Evolutionary conservation across 2,113 vertebrate genomes (phyloP), one percentile per base, ranked within the genome.

Genomic region (Ramphastos sulfuratus): DNA sequence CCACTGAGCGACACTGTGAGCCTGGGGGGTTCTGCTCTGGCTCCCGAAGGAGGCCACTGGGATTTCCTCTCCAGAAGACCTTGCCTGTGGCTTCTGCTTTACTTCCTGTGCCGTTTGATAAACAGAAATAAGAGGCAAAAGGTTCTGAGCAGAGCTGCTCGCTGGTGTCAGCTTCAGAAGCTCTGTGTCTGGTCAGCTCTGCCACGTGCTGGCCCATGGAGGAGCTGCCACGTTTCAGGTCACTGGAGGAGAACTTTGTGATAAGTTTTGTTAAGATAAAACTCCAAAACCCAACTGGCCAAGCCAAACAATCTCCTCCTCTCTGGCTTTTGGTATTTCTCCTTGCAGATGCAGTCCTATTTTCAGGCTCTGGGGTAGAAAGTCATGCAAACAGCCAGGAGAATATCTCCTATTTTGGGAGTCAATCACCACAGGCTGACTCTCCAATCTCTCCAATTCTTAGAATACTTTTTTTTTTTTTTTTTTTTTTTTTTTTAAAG

Each of bases 301-400:
- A 94, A 92, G 46, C 21, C 30, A 92, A 96, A 89, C 58, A 77
- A 90, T 83, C 30, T 82, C 25, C 66, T 75, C 37, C 13, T 52
- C 18, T 25, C 46, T 77, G 52, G 80, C 24, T 75, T 42, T 61
- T 60, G 59, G 6, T 54, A 48, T 89, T 86, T 90, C n/a, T 85
- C 10, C 28, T 64, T 90, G 79, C 50, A 79, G 21, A 76, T 63
- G 9, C 21, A 52, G 10, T 82, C 31, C 21, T 79, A 7, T 89
- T 86, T 93, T 86, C 55, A 85, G 58, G 58, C 10, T 15, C 10
- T 66, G 59, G 14, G 4, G 70, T 76, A 87, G n/a, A 73, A 79
- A 85, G 91, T 59, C 48, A 15, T 27, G 18, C 75, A 75, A 94
- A 20, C 13, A 82, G 54, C 23, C 2, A 50, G 27, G 78, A 52